Percentiles rank a stretch among this genome's conserved stretches.
phyloP scores from a whole-genome alignment of 2,797 vertebrate species.

The Urosaurus nigricauda region DNA sequence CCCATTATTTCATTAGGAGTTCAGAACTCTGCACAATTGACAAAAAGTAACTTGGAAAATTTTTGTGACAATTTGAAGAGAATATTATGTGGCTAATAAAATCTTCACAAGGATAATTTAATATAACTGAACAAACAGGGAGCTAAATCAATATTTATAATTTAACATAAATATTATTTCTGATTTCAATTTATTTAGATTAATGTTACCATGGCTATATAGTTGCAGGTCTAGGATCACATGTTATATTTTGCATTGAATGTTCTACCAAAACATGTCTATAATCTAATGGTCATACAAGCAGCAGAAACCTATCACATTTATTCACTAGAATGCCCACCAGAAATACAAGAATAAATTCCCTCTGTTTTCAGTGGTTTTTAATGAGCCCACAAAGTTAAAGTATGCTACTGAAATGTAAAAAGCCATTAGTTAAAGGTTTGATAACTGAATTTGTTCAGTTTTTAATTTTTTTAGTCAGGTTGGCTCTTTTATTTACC shows the following conservation, averaged over 20 bases:
- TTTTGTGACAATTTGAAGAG: neutral
- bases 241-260: conserved; percentile 3
- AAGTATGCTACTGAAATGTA: conserved; percentile 22
- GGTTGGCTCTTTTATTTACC: conserved; percentile 31
- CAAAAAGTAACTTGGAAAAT: neutral
- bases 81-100: neutral
- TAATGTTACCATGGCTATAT: conserved; percentile 2
- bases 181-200: conserved; percentile 4
- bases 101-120: neutral
- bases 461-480: conserved; percentile 33
- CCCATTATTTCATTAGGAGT: no score
- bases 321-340: conserved; percentile 3
- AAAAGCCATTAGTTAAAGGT: neutral
- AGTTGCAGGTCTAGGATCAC: conserved; percentile 23
- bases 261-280: neutral
- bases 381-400: conserved; percentile 30
- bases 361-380: conserved; percentile 15
- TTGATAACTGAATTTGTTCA: conserved; percentile 18
- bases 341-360: conserved; percentile 23
- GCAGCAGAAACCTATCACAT: neutral
- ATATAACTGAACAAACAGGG: neutral
- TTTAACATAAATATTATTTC: neutral
- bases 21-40: neutral
- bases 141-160: neutral
- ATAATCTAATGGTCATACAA: neutral